phyloP scores from a whole-genome alignment of 2,888 invertebrate species.

The Asteroscopus sphinx region DNA sequence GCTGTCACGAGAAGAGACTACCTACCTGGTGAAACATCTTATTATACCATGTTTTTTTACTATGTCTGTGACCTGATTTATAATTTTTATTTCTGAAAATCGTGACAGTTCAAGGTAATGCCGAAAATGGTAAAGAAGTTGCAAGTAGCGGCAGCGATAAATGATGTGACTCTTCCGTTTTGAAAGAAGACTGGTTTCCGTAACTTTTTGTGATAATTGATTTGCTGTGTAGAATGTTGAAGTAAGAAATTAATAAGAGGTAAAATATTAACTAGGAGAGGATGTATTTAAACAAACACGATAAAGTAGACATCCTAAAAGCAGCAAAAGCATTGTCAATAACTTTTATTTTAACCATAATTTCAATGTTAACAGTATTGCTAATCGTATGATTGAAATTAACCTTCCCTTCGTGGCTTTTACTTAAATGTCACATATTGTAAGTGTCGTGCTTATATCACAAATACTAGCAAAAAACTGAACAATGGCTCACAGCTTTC shows the following conservation, averaged over 20 bases:
- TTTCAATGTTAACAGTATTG: not conserved
- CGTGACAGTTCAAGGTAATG: constrained; percentile 40
- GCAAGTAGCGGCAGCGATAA: constrained; percentile 25
- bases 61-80: too few species aligned
- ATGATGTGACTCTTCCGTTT: constrained; percentile 25
- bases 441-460: too few species aligned
- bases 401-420: not conserved
- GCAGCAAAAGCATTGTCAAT: constrained; percentile 27
- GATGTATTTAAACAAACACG: not conserved
- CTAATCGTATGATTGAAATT: not conserved
- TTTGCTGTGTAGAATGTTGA: constrained; percentile 1
- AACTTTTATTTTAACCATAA: constrained; percentile 19
- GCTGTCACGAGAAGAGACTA: too few species aligned
- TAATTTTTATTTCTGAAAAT: too few species aligned
- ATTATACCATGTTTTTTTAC: too few species aligned
- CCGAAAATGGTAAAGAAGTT: constrained; percentile 30
- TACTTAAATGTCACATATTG: not conserved
- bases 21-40: too few species aligned
- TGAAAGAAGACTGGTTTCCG: constrained; percentile 12
- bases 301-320: constrained; percentile 4
- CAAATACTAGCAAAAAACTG: not conserved
- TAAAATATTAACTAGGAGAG: too few species aligned
- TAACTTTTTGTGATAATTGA: constrained; percentile 21
- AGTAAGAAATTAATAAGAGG: not conserved
- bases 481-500: not conserved